phyloP scores from a whole-genome alignment of 2,113 vertebrate species.

The Pionites leucogaster region DNA sequence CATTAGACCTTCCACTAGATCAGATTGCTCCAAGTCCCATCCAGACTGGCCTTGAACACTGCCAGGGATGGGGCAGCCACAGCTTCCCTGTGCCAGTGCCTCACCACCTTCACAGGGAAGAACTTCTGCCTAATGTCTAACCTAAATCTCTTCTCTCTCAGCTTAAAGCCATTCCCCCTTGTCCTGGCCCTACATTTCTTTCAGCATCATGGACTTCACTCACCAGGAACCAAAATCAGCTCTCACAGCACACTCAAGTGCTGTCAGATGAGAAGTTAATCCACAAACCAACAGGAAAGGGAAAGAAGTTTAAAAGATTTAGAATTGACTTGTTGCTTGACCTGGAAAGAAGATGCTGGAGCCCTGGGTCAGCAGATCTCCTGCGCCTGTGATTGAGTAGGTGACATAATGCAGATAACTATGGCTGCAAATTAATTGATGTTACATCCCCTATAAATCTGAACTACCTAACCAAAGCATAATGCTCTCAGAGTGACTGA shows the following conservation, averaged over 20 bases:
- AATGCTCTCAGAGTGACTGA: conserved; percentile 15
- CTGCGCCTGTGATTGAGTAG: not conserved
- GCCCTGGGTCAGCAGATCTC: not conserved
- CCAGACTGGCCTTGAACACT: not conserved
- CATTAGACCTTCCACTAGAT: not conserved
- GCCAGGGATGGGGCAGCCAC: not conserved
- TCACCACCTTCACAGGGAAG: not conserved
- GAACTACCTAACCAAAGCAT: not conserved
- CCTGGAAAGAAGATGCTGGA: not conserved
- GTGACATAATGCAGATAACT: conserved; percentile 22
- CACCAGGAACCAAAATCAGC: not conserved
- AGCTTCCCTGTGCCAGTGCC: not conserved
- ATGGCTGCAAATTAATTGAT: conserved; percentile 43
- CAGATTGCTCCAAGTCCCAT: not conserved
- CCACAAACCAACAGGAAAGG: not conserved
- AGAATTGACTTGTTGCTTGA: conserved; percentile 1
- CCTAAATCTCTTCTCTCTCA: not conserved
- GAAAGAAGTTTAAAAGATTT: conserved; percentile 21
- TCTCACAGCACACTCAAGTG: not conserved
- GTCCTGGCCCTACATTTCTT: not conserved
- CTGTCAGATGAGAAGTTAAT: not conserved
- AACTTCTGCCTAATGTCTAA: not conserved
- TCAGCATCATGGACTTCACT: not conserved
- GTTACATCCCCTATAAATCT: conserved; percentile 27
- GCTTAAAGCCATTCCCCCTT: not conserved